These are phyloP conservation scores for Tryphoninae sp. DNA, from an alignment of 2,888 invertebrate genomes.

Conservation along the genomic window DNA sequence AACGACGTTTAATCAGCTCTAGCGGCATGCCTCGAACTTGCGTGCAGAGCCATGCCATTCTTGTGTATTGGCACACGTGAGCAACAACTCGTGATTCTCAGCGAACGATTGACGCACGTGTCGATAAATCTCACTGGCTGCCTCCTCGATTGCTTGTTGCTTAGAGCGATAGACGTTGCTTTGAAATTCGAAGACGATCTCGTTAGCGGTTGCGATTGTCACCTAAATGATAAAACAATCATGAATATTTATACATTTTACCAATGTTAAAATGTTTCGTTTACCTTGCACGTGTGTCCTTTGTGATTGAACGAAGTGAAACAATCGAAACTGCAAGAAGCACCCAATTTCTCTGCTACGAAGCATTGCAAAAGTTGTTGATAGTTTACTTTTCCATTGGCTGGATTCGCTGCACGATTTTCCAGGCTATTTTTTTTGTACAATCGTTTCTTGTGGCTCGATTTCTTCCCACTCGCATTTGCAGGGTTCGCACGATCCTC, in stretches of 20 bases:
- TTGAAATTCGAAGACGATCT: conserved; percentile 68
- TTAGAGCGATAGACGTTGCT: conserved; percentile 69
- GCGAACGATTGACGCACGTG: conserved; percentile 35
- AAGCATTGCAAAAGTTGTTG: conserved; percentile 67
- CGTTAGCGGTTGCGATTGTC: conserved; percentile 64
- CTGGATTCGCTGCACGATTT: conserved; percentile 9
- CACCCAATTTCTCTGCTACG: conserved; percentile 69
- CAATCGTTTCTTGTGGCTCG: conserved; percentile 18
- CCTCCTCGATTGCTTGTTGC: conserved; percentile 68
- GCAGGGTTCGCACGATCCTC: conserved; percentile 15
- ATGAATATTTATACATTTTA: neutral
- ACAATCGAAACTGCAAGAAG: conserved; percentile 71
- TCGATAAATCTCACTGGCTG: conserved; percentile 69
- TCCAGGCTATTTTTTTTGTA: conserved; percentile 31
- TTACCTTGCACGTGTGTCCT: conserved; percentile 73
- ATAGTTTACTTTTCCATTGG: conserved; percentile 49
- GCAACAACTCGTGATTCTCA: neutral
- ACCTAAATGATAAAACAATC: conserved; percentile 66
- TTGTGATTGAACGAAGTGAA: conserved; percentile 51
- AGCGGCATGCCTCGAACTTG: conserved; percentile 61
- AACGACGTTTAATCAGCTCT: neutral
- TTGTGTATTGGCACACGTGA: neutral
- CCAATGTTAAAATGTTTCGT: neutral
- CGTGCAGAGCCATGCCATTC: neutral
- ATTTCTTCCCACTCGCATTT: neutral